phyloP scores from a whole-genome alignment of 2,797 vertebrate species.

The Mus spretus region DNA sequence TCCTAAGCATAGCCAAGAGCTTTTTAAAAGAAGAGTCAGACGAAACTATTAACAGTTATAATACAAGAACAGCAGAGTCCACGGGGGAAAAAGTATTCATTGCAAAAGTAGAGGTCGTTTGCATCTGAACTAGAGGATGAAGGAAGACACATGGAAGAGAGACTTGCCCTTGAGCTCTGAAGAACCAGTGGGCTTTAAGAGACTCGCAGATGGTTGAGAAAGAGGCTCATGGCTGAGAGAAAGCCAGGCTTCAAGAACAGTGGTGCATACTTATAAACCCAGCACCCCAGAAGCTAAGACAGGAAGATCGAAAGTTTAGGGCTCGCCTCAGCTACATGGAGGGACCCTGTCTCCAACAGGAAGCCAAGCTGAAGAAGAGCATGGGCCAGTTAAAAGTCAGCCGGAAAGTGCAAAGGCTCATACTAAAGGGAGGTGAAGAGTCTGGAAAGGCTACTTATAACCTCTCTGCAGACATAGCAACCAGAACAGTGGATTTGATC shows the following conservation, averaged over 20 bases:
- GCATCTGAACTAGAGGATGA: background rate
- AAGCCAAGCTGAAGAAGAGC: background rate
- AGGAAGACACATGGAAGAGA: background rate
- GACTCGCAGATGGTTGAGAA: background rate
- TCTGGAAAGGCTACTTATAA: background rate
- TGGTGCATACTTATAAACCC: background rate
- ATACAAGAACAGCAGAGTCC: background rate
- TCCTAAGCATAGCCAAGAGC: background rate
- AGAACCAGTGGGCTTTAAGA: background rate
- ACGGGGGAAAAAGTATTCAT: conserved; percentile 11
- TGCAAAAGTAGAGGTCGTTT: background rate
- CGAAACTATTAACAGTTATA: background rate
- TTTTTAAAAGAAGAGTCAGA: background rate
- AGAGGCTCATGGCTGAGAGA: background rate
- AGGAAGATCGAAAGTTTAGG: background rate
- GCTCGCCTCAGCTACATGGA: background rate
- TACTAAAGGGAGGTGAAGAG: background rate
- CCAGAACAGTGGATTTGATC: background rate
- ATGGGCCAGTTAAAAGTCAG: fast-evolving
- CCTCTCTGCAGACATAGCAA: background rate
- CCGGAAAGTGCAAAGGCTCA: no score
- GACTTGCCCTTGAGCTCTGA: background rate
- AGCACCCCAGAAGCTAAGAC: background rate
- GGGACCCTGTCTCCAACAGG: background rate
- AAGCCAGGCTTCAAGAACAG: background rate